phyloP scores from a whole-genome alignment of 2,888 invertebrate species.

The Smittia aterrima region DNA sequence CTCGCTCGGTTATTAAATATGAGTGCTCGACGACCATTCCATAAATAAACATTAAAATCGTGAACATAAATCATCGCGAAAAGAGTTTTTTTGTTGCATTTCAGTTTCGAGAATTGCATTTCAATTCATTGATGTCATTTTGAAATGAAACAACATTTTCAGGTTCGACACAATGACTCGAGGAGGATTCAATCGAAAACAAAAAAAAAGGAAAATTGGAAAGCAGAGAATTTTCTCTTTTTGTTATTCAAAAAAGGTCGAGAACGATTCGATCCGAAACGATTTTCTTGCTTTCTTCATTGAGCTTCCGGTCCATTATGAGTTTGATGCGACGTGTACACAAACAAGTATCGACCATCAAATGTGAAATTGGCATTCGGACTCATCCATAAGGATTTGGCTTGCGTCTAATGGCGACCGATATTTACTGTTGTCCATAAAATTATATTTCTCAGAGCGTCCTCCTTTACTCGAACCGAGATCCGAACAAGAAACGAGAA shows the following conservation, averaged over 20 bases:
- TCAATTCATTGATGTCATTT: background rate
- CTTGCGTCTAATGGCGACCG: background rate
- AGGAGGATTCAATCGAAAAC: background rate
- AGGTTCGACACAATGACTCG: background rate
- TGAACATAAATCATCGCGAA: slow-evolving; percentile 35
- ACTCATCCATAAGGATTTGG: slow-evolving; percentile 23
- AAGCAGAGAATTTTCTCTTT: slow-evolving; percentile 13
- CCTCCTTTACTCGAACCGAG: background rate
- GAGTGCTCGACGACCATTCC: slow-evolving; percentile 1
- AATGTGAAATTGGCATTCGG: slow-evolving; percentile 35
- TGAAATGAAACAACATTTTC: background rate
- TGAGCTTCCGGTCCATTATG: slow-evolving; percentile 11
- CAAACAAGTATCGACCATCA: slow-evolving; percentile 10
- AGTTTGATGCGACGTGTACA: background rate
- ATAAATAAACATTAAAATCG: slow-evolving; percentile 38
- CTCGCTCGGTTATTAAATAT: background rate
- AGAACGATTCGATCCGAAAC: slow-evolving; percentile 19
- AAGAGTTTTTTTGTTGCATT: background rate
- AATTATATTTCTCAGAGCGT: slow-evolving; percentile 38
- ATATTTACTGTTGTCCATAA: slow-evolving; percentile 38
- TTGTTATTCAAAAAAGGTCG: slow-evolving; percentile 29
- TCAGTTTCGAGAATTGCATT: background rate
- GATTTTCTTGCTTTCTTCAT: background rate
- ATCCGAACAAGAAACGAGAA: background rate
- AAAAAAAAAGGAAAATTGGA: slow-evolving; percentile 1